Conservation (phyloP, 2,888 invertebrate species). For the Stramonita haemastoma region DNA sequence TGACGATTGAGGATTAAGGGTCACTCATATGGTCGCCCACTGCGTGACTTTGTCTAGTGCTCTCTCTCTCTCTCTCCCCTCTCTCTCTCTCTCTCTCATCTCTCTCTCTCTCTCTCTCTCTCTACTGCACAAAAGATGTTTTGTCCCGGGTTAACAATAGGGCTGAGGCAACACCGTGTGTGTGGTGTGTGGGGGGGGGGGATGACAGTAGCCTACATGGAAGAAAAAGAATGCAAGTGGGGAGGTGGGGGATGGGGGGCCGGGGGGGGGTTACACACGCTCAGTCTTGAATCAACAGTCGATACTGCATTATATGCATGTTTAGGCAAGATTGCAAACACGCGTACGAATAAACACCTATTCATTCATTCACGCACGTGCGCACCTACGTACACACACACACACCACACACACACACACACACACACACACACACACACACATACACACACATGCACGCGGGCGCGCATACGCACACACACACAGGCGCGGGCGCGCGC, state of each 20-base stretch:
- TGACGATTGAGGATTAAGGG: too few species aligned
- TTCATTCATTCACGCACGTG: neutral
- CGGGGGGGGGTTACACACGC: too few species aligned
- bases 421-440: neutral
- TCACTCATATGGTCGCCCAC: too few species aligned
- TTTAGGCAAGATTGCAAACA: neutral
- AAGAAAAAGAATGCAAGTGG: too few species aligned
- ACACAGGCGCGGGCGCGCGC: neutral
- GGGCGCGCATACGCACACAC: neutral
- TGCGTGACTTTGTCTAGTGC: neutral
- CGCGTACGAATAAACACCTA: neutral
- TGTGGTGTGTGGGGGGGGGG: too few species aligned
- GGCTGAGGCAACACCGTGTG: too few species aligned
- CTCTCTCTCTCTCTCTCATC: constrained; percentile 17
- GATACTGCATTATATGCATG: too few species aligned
- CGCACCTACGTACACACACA: neutral
- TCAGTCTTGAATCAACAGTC: too few species aligned
- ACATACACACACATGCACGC: neutral
- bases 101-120: constrained; percentile 15
- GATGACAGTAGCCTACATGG: too few species aligned
- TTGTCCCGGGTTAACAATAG: too few species aligned
- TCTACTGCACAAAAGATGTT: neutral
- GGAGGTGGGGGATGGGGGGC: too few species aligned
- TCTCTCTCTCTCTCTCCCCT: neutral
- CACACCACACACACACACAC: neutral